These are phyloP conservation scores for Alaudala cheleensis DNA, from an alignment of 2,113 vertebrate species.

Conservation along the genomic window DNA sequence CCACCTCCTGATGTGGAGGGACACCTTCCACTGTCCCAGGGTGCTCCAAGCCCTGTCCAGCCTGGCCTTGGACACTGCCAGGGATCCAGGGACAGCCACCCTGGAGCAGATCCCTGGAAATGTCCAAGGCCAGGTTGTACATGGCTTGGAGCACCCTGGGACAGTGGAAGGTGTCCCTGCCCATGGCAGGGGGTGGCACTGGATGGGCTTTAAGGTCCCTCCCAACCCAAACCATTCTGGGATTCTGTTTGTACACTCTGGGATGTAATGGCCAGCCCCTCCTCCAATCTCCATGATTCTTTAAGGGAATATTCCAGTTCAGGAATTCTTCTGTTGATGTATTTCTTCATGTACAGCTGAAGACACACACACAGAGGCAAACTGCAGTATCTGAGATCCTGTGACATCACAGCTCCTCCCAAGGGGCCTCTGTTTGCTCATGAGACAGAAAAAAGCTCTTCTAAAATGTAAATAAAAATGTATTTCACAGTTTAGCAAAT, in stretches of 20 bases:
- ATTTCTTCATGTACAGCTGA: neutral
- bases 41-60: rapidly evolving
- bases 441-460: neutral
- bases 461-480: neutral
- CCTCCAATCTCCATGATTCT: neutral
- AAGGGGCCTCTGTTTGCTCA: neutral
- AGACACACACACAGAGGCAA: rapidly evolving
- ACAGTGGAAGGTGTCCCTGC: rapidly evolving
- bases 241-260: neutral
- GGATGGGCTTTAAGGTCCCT: rapidly evolving
- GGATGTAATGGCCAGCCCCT: neutral
- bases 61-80: neutral
- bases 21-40: rapidly evolving
- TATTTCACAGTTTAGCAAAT: neutral
- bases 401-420: neutral
- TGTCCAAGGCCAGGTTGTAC: rapidly evolving
- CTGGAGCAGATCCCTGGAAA: neutral
- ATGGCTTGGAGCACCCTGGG: neutral
- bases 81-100: neutral
- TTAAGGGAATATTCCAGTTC: neutral
- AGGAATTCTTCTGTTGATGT: neutral
- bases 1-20: neutral
- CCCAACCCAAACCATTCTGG: too few relatives aligned
- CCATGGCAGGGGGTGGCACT: neutral
- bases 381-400: neutral